Base-by-base conservation (phyloP, 2,888 invertebrate species). In the Prosapia bicincta region DNA sequence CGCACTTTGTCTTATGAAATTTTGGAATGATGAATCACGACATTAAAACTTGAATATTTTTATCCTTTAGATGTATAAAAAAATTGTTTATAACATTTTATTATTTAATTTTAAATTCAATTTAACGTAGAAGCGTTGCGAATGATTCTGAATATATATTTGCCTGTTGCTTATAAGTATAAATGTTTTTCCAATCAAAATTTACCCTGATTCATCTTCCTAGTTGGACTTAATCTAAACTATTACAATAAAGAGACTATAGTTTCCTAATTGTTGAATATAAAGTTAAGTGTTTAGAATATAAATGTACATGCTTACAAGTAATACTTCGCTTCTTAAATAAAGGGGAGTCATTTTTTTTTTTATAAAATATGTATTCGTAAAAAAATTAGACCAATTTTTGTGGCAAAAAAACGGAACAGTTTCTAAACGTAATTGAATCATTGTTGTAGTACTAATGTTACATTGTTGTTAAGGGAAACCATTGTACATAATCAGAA, bases 221-320 rank as follows among this genome's bases (percentile, higher is more conserved):
- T 20, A 54, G 54, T 54, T 20, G 54, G 20, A 54, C 54, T 54
- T 2, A 20, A 54, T 54, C 54, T 54, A 54, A 54, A 54, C 54
- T 54, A 54, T 9, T 54, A 74, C 74, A 65, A 66, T 74, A 74
- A 69, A 69, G 74, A 74, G 38, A 69, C 74, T 69, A 74, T 65
- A 65, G 69, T 74, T 69, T 69, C 69, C 69, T 74, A 69, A 69
- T 74, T 73, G 73, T 73, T 73, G 68, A 43, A 68, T 74, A 43
- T 28, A 69, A 69, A 69, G 74, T 74, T 74, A 69, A 65, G 69
- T 74, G 74, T 74, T 74, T 74, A 74, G 74, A 69, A 65, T n/a
- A n/a, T 24, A 10, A 68, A 74, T 24, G 54, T 9, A n/a, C 43
- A 73, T 20, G 69, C 69, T 74, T 74, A 69, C 69, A 66, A 69